A percentile compares a stretch with the other conserved stretches of the same genome.
These are phyloP conservation scores for Napeogenes inachia DNA, from an alignment of 2,888 invertebrate genomes.

Conservation along the genomic window DNA sequence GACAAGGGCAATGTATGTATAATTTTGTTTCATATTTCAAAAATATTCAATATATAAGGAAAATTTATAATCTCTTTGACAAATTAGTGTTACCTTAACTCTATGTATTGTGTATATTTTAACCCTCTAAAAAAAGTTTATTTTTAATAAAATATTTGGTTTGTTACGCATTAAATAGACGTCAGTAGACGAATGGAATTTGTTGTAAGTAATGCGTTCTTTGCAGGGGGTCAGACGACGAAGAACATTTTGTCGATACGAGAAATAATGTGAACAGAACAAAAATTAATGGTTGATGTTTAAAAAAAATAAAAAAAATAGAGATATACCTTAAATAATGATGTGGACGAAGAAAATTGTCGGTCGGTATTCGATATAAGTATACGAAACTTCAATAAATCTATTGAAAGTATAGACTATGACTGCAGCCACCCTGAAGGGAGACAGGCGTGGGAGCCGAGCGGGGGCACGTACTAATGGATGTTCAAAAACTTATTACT, in stretches of 20 bases:
- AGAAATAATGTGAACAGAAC: constrained; percentile 20
- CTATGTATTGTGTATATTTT: too few relatives aligned
- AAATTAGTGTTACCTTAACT: not conserved
- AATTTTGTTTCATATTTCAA: constrained; percentile 22
- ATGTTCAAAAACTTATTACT: constrained; percentile 63
- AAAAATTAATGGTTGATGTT: constrained; percentile 25
- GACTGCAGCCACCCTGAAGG: constrained; percentile 45
- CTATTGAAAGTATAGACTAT: constrained; percentile 35
- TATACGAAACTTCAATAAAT: constrained; percentile 34
- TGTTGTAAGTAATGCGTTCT: constrained; percentile 44
- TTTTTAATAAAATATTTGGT: constrained; percentile 20
- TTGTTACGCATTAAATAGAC: constrained; percentile 20
- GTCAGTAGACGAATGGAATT: constrained; percentile 30
- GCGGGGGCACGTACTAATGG: constrained; percentile 67
- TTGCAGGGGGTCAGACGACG: constrained; percentile 44
- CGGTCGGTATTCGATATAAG: not conserved
- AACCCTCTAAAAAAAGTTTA: constrained; percentile 7
- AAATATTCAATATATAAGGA: too few relatives aligned
- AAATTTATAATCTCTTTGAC: not conserved
- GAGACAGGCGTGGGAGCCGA: constrained; percentile 63
- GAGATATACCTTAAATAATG: constrained; percentile 16
- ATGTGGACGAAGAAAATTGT: not conserved
- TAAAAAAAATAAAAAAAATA: constrained; percentile 3
- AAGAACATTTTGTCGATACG: constrained; percentile 28
- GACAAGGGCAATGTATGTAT: constrained; percentile 44